These are phyloP conservation scores for Tapera naevia DNA, from an alignment of 2,797 vertebrate species.

Conservation along the genomic window DNA sequence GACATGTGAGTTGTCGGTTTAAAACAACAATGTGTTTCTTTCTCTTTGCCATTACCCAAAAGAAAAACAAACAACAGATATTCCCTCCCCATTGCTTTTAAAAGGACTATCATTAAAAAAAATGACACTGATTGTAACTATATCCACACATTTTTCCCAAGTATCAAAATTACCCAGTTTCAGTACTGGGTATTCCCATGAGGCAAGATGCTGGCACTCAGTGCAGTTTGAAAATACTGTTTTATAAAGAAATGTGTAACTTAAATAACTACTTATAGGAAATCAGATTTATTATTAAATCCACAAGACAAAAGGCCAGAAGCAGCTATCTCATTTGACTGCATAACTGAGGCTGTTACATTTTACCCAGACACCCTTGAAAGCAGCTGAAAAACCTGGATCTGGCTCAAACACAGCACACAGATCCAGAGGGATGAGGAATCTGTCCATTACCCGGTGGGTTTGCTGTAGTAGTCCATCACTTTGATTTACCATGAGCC, in stretches of 20 bases:
- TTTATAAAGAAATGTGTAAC: background rate
- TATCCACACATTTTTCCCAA: background rate
- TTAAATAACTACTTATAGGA: background rate
- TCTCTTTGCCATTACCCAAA: background rate
- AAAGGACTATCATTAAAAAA: background rate
- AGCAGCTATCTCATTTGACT: background rate
- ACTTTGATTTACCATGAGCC: fast-evolving
- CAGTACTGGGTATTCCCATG: background rate
- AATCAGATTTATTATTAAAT: background rate
- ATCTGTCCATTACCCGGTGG: background rate
- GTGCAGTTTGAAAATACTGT: background rate
- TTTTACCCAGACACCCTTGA: background rate
- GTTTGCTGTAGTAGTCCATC: background rate
- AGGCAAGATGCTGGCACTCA: background rate
- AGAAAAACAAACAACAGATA: background rate
- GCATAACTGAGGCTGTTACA: background rate
- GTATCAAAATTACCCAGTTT: background rate
- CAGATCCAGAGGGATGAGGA: background rate
- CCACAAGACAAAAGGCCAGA: background rate
- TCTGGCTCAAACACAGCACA: background rate
- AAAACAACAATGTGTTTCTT: background rate
- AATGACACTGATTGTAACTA: background rate
- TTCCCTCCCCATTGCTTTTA: background rate
- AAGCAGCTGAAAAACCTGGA: background rate
- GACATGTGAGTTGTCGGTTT: background rate